These are phyloP conservation scores for Turritopsis rubra DNA, from an alignment of 30 jellyfish, hydroid and myxozoan species.

Conservation along the genomic window DNA sequence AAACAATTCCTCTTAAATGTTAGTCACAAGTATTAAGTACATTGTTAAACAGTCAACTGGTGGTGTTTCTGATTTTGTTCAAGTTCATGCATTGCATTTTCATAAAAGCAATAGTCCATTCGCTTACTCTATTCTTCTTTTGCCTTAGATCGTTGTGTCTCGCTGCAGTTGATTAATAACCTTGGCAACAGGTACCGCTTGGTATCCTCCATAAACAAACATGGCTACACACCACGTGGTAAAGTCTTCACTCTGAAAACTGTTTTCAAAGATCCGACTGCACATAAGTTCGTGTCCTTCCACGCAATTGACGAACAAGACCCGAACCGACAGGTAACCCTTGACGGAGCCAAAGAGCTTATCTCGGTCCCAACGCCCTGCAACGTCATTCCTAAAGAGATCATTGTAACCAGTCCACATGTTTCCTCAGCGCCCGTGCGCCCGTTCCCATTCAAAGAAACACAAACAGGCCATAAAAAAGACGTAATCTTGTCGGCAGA, in stretches of 20 bases:
- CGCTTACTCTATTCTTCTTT: too few relatives aligned
- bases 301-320: slow-evolving; percentile 71
- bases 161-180: slow-evolving; percentile 52
- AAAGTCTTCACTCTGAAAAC: slow-evolving; percentile 70
- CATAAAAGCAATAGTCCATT: too few relatives aligned
- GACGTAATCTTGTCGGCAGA: background rate
- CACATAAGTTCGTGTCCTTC: slow-evolving; percentile 62
- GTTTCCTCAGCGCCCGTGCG: background rate
- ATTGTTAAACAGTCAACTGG: too few relatives aligned
- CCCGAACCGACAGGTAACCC: slow-evolving; percentile 36
- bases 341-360: slow-evolving; percentile 66
- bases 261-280: slow-evolving; percentile 78
- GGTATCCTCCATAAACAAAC: slow-evolving; percentile 72
- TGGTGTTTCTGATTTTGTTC: too few relatives aligned
- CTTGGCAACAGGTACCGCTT: slow-evolving; percentile 80
- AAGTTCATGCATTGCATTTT: too few relatives aligned
- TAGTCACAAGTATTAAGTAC: too few relatives aligned
- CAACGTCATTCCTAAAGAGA: slow-evolving; percentile 1
- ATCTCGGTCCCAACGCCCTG: slow-evolving; percentile 16
- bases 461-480: background rate
- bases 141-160: slow-evolving; percentile 67
- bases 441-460: background rate
- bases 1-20: too few relatives aligned
- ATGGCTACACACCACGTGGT: slow-evolving; percentile 92
- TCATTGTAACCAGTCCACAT: background rate